Evolutionary conservation across 2,113 vertebrate species (phyloP).

Genomic region (Dunckerocampus dactyliophorus): DNA sequence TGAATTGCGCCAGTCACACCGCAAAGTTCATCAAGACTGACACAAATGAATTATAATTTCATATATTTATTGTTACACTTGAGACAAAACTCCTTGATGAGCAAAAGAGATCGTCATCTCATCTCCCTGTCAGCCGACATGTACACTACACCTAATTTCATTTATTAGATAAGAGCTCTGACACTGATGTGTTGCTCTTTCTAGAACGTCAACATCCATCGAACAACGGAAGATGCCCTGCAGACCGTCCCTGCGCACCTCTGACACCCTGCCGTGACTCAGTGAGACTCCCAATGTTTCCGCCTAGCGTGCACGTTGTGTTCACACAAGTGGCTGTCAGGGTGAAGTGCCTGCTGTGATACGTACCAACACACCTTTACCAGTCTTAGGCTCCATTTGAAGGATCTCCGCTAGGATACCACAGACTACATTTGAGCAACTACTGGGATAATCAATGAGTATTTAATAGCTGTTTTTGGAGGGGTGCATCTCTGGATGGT

Average conservation of each 20-base stretch:
- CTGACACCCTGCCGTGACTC: conserved; percentile 52
- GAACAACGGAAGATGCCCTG: conserved; percentile 79
- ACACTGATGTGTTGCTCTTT: conserved; percentile 45
- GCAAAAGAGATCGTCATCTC: too few species aligned
- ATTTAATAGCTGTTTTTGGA: too few species aligned
- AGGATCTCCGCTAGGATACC: not conserved
- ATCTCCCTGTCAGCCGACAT: too few species aligned
- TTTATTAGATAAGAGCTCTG: not conserved
- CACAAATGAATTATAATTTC: too few species aligned
- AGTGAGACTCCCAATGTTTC: not conserved
- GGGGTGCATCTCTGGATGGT: too few species aligned
- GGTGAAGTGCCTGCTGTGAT: conserved; percentile 20
- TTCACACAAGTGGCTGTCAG: conserved; percentile 12
- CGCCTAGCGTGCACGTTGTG: not conserved
- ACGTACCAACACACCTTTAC: not conserved
- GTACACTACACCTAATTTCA: not conserved
- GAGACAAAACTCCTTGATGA: too few species aligned
- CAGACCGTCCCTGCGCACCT: conserved; percentile 82
- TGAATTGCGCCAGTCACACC: too few species aligned
- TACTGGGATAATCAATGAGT: too few species aligned
- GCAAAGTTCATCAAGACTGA: too few species aligned
- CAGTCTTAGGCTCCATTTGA: not conserved
- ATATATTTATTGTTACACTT: too few species aligned
- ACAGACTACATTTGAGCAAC: too few species aligned
- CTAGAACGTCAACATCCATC: conserved; percentile 84